Evolutionary conservation across 2,888 invertebrate species (phyloP).

Genomic region (Lacanobia oleracea): DNA sequence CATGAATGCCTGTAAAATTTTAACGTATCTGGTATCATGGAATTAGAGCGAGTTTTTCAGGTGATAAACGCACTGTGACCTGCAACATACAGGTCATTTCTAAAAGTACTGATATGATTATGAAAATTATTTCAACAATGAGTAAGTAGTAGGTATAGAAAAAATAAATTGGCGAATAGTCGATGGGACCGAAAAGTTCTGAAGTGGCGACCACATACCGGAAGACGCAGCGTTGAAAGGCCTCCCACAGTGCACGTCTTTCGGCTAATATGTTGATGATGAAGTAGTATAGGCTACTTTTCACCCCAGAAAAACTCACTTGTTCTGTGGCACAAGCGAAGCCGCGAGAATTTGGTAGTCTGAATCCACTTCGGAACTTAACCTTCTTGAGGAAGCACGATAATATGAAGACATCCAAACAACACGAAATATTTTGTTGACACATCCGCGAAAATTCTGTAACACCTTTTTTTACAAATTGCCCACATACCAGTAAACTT

Average conservation of each 20-base stretch:
- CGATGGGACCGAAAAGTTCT: no score
- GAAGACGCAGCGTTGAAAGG: no score
- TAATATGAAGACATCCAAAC: no score
- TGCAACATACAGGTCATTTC: no score
- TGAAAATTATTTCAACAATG: background rate
- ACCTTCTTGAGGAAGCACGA: background rate
- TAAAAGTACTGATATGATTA: background rate
- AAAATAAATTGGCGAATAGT: no score
- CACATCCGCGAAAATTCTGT: background rate
- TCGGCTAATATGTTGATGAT: no score
- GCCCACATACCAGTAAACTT: conserved; percentile 32
- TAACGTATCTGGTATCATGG: no score
- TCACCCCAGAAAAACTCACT: no score
- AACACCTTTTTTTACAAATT: conserved; percentile 27
- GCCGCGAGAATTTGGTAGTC: background rate
- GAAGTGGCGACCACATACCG: no score
- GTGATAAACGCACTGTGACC: no score
- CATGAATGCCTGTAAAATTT: background rate
- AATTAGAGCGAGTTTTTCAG: background rate
- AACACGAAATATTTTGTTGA: conserved; percentile 6
- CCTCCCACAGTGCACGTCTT: no score
- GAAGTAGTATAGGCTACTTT: no score
- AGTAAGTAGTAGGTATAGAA: background rate
- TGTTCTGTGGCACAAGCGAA: background rate
- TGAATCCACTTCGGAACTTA: background rate